phyloP scores from a whole-genome alignment of 2,888 invertebrate species.

The Chrysolina oricalcia region DNA sequence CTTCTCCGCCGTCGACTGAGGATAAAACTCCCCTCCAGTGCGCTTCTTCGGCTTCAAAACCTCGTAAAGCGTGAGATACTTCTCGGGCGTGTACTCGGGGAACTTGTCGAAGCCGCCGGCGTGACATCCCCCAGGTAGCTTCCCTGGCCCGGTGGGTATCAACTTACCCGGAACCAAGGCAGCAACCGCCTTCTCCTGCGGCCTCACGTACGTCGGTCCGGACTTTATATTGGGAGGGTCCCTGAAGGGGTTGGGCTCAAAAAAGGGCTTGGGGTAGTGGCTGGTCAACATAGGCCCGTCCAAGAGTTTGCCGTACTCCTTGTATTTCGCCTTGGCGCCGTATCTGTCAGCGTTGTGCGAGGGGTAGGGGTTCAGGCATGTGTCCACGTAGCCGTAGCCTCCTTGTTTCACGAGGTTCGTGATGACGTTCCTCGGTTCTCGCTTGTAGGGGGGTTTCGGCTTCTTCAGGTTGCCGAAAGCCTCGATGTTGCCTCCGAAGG shows the following conservation, averaged over 20 bases:
- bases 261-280: slow-evolving; percentile 66
- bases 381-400: slow-evolving; percentile 73
- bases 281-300: slow-evolving; percentile 62
- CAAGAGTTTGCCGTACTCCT: slow-evolving; percentile 58
- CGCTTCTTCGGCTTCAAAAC: slow-evolving; percentile 50
- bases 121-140: slow-evolving; percentile 64
- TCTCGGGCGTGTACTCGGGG: slow-evolving; percentile 59
- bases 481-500: slow-evolving; percentile 68
- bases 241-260: slow-evolving; percentile 69
- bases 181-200: slow-evolving; percentile 51
- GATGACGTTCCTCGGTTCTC: slow-evolving; percentile 57
- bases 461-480: slow-evolving; percentile 61
- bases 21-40: slow-evolving; percentile 53
- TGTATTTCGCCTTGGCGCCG: slow-evolving; percentile 53
- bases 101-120: slow-evolving; percentile 62
- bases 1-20: slow-evolving; percentile 59
- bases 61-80: slow-evolving; percentile 53
- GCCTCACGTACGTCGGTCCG: slow-evolving; percentile 63
- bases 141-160: slow-evolving; percentile 66
- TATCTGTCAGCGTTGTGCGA: slow-evolving; percentile 60
- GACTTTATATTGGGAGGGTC: slow-evolving; percentile 60
- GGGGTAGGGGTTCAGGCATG: slow-evolving; percentile 73
- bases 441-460: slow-evolving; percentile 49
- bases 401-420: slow-evolving; percentile 71
- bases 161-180: slow-evolving; percentile 59